A percentile compares a stretch with the other conserved stretches of the same genome.
These are phyloP conservation scores for Drosophila oshimai DNA, from an alignment of 1,140 invertebrate species.

Conservation along the genomic window DNA sequence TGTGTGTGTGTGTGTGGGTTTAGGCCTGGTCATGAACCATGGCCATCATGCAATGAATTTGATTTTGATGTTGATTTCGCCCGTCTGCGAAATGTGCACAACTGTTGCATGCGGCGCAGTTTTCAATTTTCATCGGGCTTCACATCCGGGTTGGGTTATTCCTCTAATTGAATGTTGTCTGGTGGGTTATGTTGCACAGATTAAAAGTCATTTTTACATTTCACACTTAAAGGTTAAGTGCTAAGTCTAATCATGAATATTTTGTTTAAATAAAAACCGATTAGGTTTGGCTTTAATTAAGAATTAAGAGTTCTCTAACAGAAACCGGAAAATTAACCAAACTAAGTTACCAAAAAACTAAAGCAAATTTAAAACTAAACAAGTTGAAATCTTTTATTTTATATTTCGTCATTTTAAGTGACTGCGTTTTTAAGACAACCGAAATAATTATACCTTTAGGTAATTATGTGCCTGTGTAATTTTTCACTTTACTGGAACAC, in stretches of 20 bases:
- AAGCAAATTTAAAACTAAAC: too few species aligned
- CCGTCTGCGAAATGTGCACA: conserved; percentile 13
- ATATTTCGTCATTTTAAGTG: not conserved
- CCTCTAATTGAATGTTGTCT: conserved; percentile 8
- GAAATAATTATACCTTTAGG: not conserved
- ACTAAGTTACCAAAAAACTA: not conserved
- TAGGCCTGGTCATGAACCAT: conserved; percentile 46
- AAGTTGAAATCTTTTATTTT: too few species aligned
- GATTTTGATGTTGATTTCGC: conserved; percentile 67
- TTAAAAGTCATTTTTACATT: too few species aligned
- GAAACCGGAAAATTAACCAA: not conserved
- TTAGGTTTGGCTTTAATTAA: too few species aligned
- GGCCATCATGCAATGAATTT: conserved; percentile 66
- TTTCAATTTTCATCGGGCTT: conserved; percentile 20
- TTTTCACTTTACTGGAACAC: not conserved
- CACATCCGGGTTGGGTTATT: not conserved
- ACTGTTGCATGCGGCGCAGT: conserved; percentile 56
- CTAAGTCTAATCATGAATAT: too few species aligned
- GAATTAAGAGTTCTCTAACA: too few species aligned
- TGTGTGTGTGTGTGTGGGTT: conserved; percentile 5
- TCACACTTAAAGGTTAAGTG: too few species aligned
- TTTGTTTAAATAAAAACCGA: too few species aligned
- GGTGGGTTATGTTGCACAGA: not conserved
- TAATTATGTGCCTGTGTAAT: not conserved
- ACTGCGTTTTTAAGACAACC: not conserved